phyloP scores from a whole-genome alignment of 2,888 invertebrate species.

The Pseudeuparius sepicola region DNA sequence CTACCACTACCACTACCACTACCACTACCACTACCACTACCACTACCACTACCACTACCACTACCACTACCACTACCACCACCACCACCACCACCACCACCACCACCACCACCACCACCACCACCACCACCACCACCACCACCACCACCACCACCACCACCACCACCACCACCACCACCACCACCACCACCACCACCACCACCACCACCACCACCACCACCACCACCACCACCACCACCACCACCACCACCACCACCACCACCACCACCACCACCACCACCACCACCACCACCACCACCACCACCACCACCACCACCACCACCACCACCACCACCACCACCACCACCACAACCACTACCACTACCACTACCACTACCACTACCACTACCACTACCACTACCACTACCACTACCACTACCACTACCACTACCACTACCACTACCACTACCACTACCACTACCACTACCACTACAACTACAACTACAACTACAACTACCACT shows the following conservation, averaged over 20 bases:
- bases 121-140: conserved; percentile 1
- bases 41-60: conserved; percentile 3
- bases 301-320: conserved; percentile 8
- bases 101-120: conserved; percentile 1
- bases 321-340: conserved; percentile 9
- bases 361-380: conserved; percentile 8
- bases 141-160: conserved; percentile 8
- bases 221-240: conserved; percentile 8
- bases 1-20: conserved; percentile 4
- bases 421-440: no score
- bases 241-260: conserved; percentile 8
- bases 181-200: conserved; percentile 7
- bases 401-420: no score
- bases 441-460: no score
- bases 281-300: conserved; percentile 8
- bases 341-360: no score
- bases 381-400: no score
- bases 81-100: conserved; percentile 5
- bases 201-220: conserved; percentile 8
- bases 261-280: conserved; percentile 9
- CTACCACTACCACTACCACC: conserved; percentile 3
- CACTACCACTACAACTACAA: no score
- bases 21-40: conserved; percentile 7
- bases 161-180: conserved; percentile 3
- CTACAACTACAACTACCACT: no score